phyloP scores from a whole-genome alignment of 2,113 vertebrate species.

The Lucifuga dentata region DNA sequence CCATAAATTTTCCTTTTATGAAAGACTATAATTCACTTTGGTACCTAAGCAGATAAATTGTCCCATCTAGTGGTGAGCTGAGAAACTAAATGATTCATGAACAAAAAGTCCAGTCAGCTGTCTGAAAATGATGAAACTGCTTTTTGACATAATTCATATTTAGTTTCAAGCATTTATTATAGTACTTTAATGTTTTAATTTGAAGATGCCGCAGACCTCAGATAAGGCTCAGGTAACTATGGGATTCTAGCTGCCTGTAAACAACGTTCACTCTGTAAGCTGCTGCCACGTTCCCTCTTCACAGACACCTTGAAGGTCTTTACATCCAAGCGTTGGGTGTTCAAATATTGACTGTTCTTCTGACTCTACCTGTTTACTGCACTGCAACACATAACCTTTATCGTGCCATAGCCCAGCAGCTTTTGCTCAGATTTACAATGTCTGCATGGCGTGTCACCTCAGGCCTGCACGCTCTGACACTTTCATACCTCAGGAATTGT shows the following conservation, averaged over 20 bases:
- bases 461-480: slow-evolving; percentile 35
- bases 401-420: slow-evolving; percentile 10
- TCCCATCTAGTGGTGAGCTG: slow-evolving; percentile 74
- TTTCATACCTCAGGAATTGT: slow-evolving; percentile 44
- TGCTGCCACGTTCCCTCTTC: slow-evolving; percentile 1
- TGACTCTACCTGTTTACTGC: slow-evolving; percentile 13
- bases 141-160: background rate
- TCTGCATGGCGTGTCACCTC: slow-evolving; percentile 44
- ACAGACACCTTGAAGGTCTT: background rate
- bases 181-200: background rate
- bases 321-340: background rate
- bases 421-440: slow-evolving; percentile 50
- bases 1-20: background rate
- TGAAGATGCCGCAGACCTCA: background rate
- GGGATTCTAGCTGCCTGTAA: background rate
- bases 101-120: background rate
- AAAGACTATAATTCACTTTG: slow-evolving; percentile 1
- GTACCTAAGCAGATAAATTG: slow-evolving; percentile 62
- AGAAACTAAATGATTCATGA: slow-evolving; percentile 51
- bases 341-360: background rate
- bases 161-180: background rate
- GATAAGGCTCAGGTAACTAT: background rate
- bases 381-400: slow-evolving; percentile 11
- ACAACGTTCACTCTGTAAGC: background rate
- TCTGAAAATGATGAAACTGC: background rate